Evolutionary conservation across 2,797 vertebrate species (phyloP), one percentile per base, ranked within the genome.

Genomic region (Danio jaintianensis): DNA sequence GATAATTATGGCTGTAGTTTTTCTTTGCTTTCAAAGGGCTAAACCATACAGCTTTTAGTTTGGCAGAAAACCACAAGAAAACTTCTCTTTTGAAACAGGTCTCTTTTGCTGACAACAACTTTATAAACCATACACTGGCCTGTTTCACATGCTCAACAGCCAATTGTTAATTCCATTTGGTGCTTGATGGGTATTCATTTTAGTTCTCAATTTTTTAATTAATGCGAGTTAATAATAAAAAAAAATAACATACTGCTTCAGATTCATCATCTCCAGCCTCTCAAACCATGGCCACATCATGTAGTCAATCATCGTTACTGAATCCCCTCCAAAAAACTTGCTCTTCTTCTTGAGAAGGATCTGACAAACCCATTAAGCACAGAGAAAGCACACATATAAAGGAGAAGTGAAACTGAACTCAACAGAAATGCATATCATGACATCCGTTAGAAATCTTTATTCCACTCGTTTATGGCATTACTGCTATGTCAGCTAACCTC

Each of bases 211-310:
- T 3, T 1, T 29, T 29, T 29, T 15, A 53, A 18, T 40, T 18
- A 42, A 55, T 15, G n/a, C 9, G 12, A 68, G 11, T 50, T 18
- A 9, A 12, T 50, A 63, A 59, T 59, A 52, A 22, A 58, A 63
- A 40, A 8, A 1, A 5, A 53, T 67, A 64, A 89, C 93, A 81
- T 88, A 94, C 94, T 86, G 74, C 18, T 86, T 70, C 45, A 94
- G 42, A 0, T 82, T 83, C 73, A 88, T 92, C 0, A 85, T 0
- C 71, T 95, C 94, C 59, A 96, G 83, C 53, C 96, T 96, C 86
- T 98, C 97, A 91, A 99, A 97, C 94, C 96, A 99, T 0, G 98
- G 97, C 97, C 96, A 99, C 59, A 98, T 93, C 93, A 98, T 89
- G 92, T 99, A 99, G 90, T 99, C 97, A 11, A 96, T 88, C 96